A percentile compares a stretch with the other conserved stretches of the same genome.
phyloP scores from a whole-genome alignment of 2,113 vertebrate genomes.

The Oxygymnocypris stewartii region DNA sequence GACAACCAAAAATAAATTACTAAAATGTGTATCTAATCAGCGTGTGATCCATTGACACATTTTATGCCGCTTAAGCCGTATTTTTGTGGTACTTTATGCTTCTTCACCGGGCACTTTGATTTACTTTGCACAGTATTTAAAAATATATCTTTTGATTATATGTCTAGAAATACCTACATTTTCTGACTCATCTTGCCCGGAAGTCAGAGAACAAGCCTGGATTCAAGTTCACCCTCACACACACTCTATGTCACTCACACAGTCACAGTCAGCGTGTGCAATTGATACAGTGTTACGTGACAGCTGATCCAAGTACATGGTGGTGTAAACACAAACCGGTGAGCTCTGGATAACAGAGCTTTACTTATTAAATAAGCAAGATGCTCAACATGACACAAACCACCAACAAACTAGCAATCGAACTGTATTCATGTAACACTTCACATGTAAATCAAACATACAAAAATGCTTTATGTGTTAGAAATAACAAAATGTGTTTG shows the following conservation, averaged over 20 bases:
- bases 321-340: conserved; percentile 56
- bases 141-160: background rate
- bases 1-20: background rate
- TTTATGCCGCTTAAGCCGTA: background rate
- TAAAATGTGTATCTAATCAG: background rate
- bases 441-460: background rate
- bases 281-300: conserved; percentile 53
- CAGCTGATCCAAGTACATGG: conserved; percentile 50
- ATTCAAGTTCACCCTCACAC: conserved; percentile 23
- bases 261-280: conserved; percentile 37
- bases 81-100: background rate
- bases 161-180: background rate
- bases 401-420: background rate
- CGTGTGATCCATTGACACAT: background rate
- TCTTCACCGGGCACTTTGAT: background rate
- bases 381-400: conserved; percentile 56
- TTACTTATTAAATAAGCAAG: conserved; percentile 63
- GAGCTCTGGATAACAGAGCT: conserved; percentile 42
- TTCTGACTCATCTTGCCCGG: background rate
- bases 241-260: conserved; percentile 42
- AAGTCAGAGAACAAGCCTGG: background rate
- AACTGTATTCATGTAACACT: conserved; percentile 6
- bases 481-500: background rate
- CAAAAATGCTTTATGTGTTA: background rate
- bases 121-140: background rate